phyloP scores from a whole-genome alignment of 1,140 invertebrate species.

The Olivierus martensii region DNA sequence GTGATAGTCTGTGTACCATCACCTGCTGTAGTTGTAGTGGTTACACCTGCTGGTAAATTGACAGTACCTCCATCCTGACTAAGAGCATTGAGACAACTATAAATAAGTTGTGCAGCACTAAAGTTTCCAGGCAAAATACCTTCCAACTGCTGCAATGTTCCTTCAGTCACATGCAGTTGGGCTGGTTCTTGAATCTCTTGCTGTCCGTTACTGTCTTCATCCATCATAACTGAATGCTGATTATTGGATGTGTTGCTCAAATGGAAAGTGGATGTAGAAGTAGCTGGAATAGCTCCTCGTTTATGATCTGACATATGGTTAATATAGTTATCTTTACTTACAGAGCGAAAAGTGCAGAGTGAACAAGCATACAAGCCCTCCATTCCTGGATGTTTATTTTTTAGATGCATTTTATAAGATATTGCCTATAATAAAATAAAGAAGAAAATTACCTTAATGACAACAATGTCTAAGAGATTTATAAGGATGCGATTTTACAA shows the following conservation, averaged over 20 bases:
- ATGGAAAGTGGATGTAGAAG: neutral
- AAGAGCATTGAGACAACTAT: conserved; percentile 36
- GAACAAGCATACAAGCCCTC: conserved; percentile 35
- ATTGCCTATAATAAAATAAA: conserved; percentile 31
- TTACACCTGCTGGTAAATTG: conserved; percentile 33
- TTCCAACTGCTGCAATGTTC: conserved; percentile 20
- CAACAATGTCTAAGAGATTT: no score
- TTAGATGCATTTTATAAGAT: conserved; percentile 49
- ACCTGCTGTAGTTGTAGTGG: conserved; percentile 31
- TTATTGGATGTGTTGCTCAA: neutral
- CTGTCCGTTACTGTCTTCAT: neutral
- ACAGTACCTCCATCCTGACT: conserved; percentile 27
- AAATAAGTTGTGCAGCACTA: conserved; percentile 39
- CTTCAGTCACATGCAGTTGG: conserved; percentile 10
- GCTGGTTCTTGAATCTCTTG: conserved; percentile 3
- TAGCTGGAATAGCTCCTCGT: no score
- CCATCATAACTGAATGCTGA: neutral
- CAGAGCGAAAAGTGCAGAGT: conserved; percentile 29
- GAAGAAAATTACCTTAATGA: neutral
- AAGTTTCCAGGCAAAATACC: conserved; percentile 37
- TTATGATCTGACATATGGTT: conserved; percentile 31
- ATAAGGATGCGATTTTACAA: no score
- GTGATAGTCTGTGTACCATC: conserved; percentile 36
- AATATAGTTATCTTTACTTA: conserved; percentile 29
- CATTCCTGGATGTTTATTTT: conserved; percentile 44